Percentiles rank a stretch among this genome's conserved stretches.
These are phyloP conservation scores for Trissolcus japonicus DNA, from an alignment of 2,888 invertebrate genomes.

Conservation along the genomic window DNA sequence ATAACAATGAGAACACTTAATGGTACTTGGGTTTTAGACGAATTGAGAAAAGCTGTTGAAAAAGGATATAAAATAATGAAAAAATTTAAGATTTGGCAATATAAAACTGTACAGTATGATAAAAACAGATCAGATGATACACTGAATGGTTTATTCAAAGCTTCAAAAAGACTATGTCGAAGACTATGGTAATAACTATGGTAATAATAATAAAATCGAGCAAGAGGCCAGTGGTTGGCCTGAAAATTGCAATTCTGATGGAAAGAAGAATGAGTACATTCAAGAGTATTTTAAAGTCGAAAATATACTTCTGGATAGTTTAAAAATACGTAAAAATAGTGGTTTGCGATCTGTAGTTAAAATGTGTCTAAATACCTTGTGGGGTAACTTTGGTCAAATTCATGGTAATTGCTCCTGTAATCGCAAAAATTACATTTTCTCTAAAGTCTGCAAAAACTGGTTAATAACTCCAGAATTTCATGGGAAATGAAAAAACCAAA, in stretches of 20 bases:
- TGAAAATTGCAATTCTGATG: conserved; percentile 11
- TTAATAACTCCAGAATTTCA: too few relatives aligned
- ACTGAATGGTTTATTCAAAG: conserved; percentile 45
- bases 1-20: conserved; percentile 58
- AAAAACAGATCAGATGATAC: conserved; percentile 17
- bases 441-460: too few relatives aligned
- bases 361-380: conserved; percentile 37
- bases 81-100: conserved; percentile 69
- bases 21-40: conserved; percentile 70
- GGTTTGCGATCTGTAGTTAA: conserved; percentile 24
- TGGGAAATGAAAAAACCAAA: too few relatives aligned
- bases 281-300: conserved; percentile 5
- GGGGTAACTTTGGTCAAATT: conserved; percentile 41
- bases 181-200: too few relatives aligned
- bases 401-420: too few relatives aligned
- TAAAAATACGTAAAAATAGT: conserved; percentile 31
- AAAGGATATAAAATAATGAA: conserved; percentile 67
- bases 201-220: too few relatives aligned
- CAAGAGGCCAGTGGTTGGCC: conserved; percentile 42
- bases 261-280: conserved; percentile 25
- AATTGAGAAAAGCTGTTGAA: conserved; percentile 66
- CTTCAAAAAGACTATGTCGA: too few relatives aligned
- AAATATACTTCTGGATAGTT: neutral
- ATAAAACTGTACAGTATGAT: conserved; percentile 60
- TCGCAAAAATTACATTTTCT: too few relatives aligned